Evolutionary conservation across 2,797 vertebrate genomes (phyloP), one percentile per base, ranked within the genome.

Genomic region (Artibeus jamaicensis): DNA sequence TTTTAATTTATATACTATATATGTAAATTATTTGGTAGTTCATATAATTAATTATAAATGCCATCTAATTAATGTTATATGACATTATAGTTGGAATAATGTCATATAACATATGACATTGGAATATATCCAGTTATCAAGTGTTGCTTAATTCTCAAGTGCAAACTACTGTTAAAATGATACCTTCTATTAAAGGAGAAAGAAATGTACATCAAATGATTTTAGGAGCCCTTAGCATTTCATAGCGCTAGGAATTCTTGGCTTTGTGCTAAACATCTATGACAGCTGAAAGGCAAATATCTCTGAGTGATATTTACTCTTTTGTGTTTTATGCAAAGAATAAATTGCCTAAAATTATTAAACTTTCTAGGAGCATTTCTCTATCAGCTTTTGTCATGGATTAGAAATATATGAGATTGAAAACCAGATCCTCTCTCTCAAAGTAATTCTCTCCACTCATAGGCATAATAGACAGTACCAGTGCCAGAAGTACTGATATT

Each of bases 121-220:
- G n/a, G n/a, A n/a, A n/a, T 42, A 70, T n/a, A 14, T 91, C 65
- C 90, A 62, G 46, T 89, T 53, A 65, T 14, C 42, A 4, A n/a
- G 19, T 22, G 32, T 65, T 70, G 24, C 42, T 79, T 93, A 96
- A 92, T 71, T 93, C 65, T 82, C 62, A 82, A 73, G 62, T 32
- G 6, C n/a, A 95, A 97, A 94, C 95, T 71, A 15, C 4, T 55
- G 26, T 39, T 92, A 44, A 96, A 96, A 65, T 86, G 32, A 8
- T 9, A 65, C 32, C 39, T 71, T 93, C 93, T 18, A 57, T 44
- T 86, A 89, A 82, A 74, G 37, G 68, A 95, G 57, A 78, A 94
- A 79, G 32, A 90, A 84, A 57, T 24, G 34, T 37, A 57, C 3
- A 84, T 26, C 5, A 29, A 22, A 53, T 67, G 59, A 92, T 68